Conservation (phyloP, 2,888 invertebrate genomes). For the Oscheius onirici region DNA sequence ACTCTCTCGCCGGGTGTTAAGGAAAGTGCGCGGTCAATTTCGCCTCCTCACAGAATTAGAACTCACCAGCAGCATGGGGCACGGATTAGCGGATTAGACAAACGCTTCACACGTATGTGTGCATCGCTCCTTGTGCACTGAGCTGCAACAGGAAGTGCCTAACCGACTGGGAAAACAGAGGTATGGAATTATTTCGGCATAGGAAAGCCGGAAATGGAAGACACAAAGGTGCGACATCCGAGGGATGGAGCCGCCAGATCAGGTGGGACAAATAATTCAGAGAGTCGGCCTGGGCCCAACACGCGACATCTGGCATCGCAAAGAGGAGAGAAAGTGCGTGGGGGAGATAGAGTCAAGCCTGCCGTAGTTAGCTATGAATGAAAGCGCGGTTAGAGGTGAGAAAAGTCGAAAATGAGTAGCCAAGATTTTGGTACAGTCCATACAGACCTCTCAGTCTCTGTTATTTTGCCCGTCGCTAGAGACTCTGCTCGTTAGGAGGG, state of each 20-base stretch:
- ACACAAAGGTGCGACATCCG: slow-evolving; percentile 21
- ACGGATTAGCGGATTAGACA: slow-evolving; percentile 30
- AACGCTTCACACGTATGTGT: slow-evolving; percentile 1
- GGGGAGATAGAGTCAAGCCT: slow-evolving; percentile 28
- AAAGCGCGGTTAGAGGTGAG: slow-evolving; percentile 25
- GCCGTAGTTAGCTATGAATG: slow-evolving; percentile 32
- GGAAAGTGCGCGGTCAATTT: slow-evolving; percentile 23
- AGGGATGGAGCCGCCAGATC: slow-evolving; percentile 27
- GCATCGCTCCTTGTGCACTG: no score
- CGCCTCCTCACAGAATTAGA: slow-evolving; percentile 23
- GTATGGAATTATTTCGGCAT: neutral
- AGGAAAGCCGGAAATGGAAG: neutral
- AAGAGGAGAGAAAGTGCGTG: slow-evolving; percentile 29
- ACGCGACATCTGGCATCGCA: slow-evolving; percentile 32
- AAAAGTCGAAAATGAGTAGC: slow-evolving; percentile 13
- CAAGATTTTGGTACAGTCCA: no score
- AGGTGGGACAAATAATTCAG: slow-evolving; percentile 33
- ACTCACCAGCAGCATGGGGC: slow-evolving; percentile 23
- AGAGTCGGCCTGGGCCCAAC: slow-evolving; percentile 16
- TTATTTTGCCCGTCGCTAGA: neutral
- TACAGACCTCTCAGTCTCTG: no score
- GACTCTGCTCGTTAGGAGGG: slow-evolving; percentile 21
- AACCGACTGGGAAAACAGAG: neutral
- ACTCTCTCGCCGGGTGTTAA: slow-evolving; percentile 9
- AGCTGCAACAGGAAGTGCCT: neutral